Base-by-base conservation (phyloP, 2,888 invertebrate species). In the Serripes groenlandicus region DNA sequence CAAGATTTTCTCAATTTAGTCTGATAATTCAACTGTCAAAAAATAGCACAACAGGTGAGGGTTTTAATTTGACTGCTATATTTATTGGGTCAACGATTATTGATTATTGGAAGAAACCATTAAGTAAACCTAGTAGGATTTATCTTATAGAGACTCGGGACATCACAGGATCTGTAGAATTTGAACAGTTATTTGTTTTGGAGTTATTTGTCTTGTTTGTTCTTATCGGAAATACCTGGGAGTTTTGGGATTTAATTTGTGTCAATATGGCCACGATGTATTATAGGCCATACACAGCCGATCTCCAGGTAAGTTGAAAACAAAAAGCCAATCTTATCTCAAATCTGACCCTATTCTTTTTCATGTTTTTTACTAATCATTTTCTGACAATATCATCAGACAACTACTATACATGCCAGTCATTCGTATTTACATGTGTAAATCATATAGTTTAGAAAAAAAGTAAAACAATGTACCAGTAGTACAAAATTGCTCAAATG, bases 231-330 rank as follows among this genome's bases (percentile, higher is more conserved):
- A 42, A 66, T 78, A 71, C 68, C 56, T 28, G 58, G 73, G 72
- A 28, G 28, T 42, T 66, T 42, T 42, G 66, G 37, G 34, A 42
- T 15, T 37, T 42, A 42, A 66, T 28, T 42, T 66, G 66, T 66
- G 70, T 72, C 87, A 89, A 88, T 56, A 94, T 94, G 94, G 94
- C 94, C 76, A 94, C 94, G 11, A 83, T 93, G 87, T 94, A 93
- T 82, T 94, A 94, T 78, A 85, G 93, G 60, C 94, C 94, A 3
- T 93, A 92, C 54, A 91, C 94, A 3, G 83, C 91, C 35, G 90
- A n/a, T n/a, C n/a, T n/a, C n/a, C n/a, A 92, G 91, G 93, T 93
- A 83, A 87, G 92, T 66, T 66, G 9, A 66, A n/a, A n/a, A n/a
- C n/a, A n/a, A n/a, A 66, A 37, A 35, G 35, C 26, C n/a, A 35